A percentile compares a stretch with the other conserved stretches of the same genome.
Conservation (phyloP, 92 coral and sea anemone genomes). For the Metridium senile region DNA sequence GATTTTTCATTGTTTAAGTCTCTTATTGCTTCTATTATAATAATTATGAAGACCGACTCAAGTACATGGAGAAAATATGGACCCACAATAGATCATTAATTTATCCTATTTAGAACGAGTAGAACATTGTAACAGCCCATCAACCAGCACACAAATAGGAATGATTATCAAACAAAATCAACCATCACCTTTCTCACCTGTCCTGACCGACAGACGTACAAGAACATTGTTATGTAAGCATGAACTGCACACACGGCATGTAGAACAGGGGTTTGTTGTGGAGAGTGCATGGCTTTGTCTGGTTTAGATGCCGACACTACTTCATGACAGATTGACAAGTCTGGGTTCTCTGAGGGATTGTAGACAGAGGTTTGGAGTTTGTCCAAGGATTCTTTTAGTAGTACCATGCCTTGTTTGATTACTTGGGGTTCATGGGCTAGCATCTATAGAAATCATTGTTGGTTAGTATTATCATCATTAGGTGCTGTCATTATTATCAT, state of each 20-base stretch:
- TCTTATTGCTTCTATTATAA: too few species aligned
- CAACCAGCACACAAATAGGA: too few species aligned
- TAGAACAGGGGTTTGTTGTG: constrained; percentile 86
- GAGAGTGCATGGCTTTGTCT: constrained; percentile 75
- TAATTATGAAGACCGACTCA: too few species aligned
- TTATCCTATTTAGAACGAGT: too few species aligned
- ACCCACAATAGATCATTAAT: too few species aligned
- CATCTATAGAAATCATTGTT: constrained; percentile 44
- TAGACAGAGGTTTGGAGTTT: constrained; percentile 62
- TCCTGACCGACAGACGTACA: constrained; percentile 85
- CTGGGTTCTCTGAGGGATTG: constrained; percentile 61
- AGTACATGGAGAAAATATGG: too few species aligned
- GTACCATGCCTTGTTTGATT: constrained; percentile 82
- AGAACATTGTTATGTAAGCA: constrained; percentile 94
- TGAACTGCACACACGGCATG: constrained; percentile 89
- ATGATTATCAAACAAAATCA: too few species aligned
- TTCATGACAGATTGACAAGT: constrained; percentile 78
- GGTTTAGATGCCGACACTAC: constrained; percentile 80
- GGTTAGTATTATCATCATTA: not conserved
- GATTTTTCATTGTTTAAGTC: too few species aligned
- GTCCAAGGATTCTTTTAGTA: constrained; percentile 66
- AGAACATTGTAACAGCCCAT: too few species aligned
- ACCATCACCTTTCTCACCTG: constrained; percentile 76
- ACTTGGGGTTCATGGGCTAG: constrained; percentile 93
- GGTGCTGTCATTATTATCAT: not conserved